Evolutionary conservation across 2,113 vertebrate genomes (phyloP).

Genomic region (Hippoglossus stenolepis): DNA sequence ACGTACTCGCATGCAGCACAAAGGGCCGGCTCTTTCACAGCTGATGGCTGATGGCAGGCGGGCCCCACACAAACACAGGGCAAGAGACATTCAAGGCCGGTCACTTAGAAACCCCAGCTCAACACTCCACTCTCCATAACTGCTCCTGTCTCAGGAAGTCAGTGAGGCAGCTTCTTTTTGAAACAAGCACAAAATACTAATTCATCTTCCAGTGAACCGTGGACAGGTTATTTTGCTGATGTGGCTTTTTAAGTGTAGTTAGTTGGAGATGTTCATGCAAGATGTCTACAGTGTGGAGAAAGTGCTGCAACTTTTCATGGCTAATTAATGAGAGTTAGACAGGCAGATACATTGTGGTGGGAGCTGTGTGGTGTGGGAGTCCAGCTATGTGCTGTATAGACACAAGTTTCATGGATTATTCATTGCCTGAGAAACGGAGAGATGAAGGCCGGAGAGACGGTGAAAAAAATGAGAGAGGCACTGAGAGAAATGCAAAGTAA

Average conservation of each 20-base stretch:
- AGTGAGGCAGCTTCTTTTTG: not conserved
- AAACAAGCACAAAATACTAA: not conserved
- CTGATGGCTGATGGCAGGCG: slow-evolving; percentile 38
- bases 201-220: slow-evolving; percentile 22
- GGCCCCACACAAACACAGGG: slow-evolving; percentile 34
- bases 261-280: too few relatives aligned
- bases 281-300: slow-evolving; percentile 10
- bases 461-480: slow-evolving; percentile 9
- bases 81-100: slow-evolving; percentile 41
- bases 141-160: slow-evolving; percentile 10
- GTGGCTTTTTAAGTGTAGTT: not conserved
- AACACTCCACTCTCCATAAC: slow-evolving; percentile 25
- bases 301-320: slow-evolving; percentile 56
- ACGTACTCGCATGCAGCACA: slow-evolving; percentile 13
- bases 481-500: slow-evolving; percentile 24
- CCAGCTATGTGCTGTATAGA: slow-evolving; percentile 43
- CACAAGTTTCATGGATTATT: slow-evolving; percentile 58
- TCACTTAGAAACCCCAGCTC: slow-evolving; percentile 57
- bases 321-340: slow-evolving; percentile 58
- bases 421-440: slow-evolving; percentile 21
- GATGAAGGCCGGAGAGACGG: not conserved
- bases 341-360: slow-evolving; percentile 26
- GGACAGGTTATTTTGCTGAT: not conserved
- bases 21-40: slow-evolving; percentile 43
- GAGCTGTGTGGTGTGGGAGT: not conserved